phyloP scores from a whole-genome alignment of 2,113 vertebrate genomes.

The Apaloderma vittatum region DNA sequence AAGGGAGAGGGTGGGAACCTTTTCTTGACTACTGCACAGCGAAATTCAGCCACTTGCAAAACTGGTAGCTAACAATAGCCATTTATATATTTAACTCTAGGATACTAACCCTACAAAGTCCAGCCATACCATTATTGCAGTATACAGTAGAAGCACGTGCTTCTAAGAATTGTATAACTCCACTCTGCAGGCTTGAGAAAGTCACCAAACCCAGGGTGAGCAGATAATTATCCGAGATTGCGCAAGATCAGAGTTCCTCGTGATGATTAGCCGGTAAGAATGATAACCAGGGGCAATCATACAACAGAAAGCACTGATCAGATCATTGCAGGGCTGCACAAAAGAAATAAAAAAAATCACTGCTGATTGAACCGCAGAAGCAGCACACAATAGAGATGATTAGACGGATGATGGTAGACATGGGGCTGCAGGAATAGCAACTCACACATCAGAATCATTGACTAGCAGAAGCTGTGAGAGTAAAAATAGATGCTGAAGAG shows the following conservation, averaged over 20 bases:
- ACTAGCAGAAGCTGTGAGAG: conserved; percentile 48
- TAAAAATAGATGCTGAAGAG: conserved; percentile 61
- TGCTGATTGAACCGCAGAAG: conserved; percentile 55
- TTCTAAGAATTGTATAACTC: background rate
- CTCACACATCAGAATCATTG: conserved; percentile 35
- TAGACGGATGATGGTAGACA: conserved; percentile 42
- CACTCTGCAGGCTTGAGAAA: background rate
- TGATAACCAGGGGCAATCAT: conserved; percentile 31
- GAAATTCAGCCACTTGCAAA: background rate
- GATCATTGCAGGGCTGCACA: conserved; percentile 27
- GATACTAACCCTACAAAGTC: background rate
- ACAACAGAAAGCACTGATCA: conserved; percentile 27
- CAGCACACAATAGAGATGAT: conserved; percentile 63
- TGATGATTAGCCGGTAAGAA: background rate
- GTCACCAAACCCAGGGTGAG: background rate
- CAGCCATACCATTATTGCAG: background rate
- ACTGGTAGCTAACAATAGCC: background rate
- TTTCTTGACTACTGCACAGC: background rate
- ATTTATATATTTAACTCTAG: background rate
- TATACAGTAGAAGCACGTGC: background rate
- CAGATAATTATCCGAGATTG: background rate
- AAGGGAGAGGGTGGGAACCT: background rate
- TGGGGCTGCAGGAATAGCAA: conserved; percentile 45
- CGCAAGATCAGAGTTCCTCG: background rate
- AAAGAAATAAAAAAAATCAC: background rate